Conservation (phyloP, 2,888 invertebrate species). For the Stratiomys singularior region DNA sequence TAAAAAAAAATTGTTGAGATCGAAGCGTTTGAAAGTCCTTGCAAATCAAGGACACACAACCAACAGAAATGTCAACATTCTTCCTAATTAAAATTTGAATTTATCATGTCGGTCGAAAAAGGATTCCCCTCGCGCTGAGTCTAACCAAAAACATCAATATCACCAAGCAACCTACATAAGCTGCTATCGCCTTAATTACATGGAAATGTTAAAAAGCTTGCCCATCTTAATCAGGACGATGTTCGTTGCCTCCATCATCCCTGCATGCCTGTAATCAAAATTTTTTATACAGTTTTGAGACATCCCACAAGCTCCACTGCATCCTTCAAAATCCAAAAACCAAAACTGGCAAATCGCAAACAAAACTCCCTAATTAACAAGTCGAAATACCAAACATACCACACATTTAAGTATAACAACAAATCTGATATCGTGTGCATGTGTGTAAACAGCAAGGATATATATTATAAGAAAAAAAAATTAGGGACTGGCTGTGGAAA, state of each 20-base stretch:
- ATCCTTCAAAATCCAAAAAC: neutral
- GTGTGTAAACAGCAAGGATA: neutral
- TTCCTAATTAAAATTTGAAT: no score
- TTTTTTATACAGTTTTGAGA: neutral
- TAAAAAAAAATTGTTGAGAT: no score
- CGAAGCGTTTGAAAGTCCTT: no score
- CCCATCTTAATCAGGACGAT: neutral
- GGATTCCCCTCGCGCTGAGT: no score
- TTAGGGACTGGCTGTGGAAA: no score
- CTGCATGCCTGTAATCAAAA: neutral
- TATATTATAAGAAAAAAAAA: no score
- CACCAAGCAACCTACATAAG: no score
- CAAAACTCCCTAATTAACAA: constrained; percentile 34
- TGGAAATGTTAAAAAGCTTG: neutral
- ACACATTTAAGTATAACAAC: neutral
- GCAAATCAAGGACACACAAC: no score
- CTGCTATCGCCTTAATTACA: neutral
- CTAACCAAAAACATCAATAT: no score
- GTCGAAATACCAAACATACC: neutral
- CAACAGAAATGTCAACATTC: no score
- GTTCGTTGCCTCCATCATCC: neutral
- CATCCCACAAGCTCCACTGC: neutral
- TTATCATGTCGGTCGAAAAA: no score
- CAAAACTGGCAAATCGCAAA: constrained; percentile 11
- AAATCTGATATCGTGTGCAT: neutral